Base-by-base conservation (phyloP, 2,113 vertebrate species). In the Formicarius rufipectus region DNA sequence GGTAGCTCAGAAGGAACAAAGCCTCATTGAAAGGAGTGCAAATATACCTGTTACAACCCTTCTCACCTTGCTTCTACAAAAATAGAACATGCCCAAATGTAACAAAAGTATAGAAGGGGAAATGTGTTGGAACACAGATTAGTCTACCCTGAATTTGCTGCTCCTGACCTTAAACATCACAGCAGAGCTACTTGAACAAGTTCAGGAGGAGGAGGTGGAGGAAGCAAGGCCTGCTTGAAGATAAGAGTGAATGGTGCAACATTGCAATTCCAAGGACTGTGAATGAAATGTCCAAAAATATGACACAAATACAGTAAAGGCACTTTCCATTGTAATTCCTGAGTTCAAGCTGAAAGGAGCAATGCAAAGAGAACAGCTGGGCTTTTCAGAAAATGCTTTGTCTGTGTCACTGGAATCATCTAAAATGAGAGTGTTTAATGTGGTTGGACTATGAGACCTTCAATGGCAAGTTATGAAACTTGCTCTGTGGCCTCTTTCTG, bases 261-360 rank as follows among this genome's bases (percentile, higher is more conserved):
- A 14, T 67, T 42, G 45, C 19, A 60, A 19, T 87, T 82, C 77
- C 6, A 15, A 7, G 21, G 5, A 35, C 31, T 39, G n/a, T 62
- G 83, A 85, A 90, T 74, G 68, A 90, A 89, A 53, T 93, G 90
- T 49, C 52, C 2, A 0, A 84, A 96, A 94, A 85, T 86, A 91
- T 33, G 42, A 64, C 77, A 92, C 40, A 81, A 92, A 97, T 40
- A 63, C 0, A 6, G 55, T 64, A 86, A 83, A 96, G 94, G 80
- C 37, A 55, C 37, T 85, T 83, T 44, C 89, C 87, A 62, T n/a
- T 69, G 68, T 71, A 47, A 92, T 93, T 92, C 94, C 92, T 73
- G 68, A 95, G 67, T 95, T 92, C 79, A 92, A 60, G 42, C 42
- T 82, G 53, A 75, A 89, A 93, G 47, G 78, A 87, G 56, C 55